Evolutionary conservation across 1,140 invertebrate species (phyloP).

Genomic region (Tribolium castaneum): DNA sequence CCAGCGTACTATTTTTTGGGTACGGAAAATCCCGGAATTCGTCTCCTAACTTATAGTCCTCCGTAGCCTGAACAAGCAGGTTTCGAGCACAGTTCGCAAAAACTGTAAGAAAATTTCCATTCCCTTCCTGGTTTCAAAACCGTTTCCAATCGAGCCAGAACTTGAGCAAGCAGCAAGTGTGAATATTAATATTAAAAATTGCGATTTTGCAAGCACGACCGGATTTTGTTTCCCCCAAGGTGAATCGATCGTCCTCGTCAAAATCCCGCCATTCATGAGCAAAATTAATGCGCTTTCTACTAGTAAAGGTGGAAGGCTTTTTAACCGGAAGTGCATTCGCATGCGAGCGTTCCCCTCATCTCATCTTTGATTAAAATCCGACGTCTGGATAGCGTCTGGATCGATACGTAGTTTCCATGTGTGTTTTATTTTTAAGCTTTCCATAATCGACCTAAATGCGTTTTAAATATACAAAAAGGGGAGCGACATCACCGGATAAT

Average conservation of each 20-base stretch:
- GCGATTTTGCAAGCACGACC: neutral
- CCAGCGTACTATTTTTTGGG: too few species aligned
- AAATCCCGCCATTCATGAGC: neutral
- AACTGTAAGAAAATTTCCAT: neutral
- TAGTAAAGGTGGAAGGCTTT: conserved; percentile 17
- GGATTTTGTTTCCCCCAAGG: neutral
- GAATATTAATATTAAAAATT: neutral
- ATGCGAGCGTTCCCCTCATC: conserved; percentile 10
- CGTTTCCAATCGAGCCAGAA: neutral
- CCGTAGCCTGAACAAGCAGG: too few species aligned
- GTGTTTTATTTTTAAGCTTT: conserved; percentile 11
- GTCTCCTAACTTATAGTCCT: too few species aligned
- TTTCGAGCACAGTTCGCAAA: neutral
- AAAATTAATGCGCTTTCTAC: conserved; percentile 4
- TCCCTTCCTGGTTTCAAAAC: neutral
- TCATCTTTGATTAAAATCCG: conserved; percentile 20
- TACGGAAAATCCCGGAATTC: too few species aligned
- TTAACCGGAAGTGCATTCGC: conserved; percentile 19
- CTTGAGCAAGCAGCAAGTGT: neutral
- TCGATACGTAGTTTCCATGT: neutral
- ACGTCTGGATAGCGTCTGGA: conserved; percentile 24
- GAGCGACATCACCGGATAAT: neutral
- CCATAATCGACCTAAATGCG: conserved; percentile 4
- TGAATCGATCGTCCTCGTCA: neutral
- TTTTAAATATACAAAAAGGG: neutral